These are phyloP conservation scores for Agelaius tricolor DNA, from an alignment of 2,113 vertebrate genomes.

Conservation along the genomic window DNA sequence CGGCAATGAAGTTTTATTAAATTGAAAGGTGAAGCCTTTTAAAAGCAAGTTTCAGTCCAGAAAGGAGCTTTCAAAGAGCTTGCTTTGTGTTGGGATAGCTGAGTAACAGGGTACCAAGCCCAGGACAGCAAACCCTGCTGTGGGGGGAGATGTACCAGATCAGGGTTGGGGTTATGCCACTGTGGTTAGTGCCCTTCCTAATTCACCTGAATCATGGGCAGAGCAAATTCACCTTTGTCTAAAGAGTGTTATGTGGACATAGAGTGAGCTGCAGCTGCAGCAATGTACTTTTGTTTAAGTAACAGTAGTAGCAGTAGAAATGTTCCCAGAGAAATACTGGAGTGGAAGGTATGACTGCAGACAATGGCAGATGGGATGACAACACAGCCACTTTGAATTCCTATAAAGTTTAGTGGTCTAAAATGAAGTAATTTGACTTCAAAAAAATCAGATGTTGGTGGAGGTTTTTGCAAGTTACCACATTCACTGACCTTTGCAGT, in stretches of 20 bases:
- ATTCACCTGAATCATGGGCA: not conserved
- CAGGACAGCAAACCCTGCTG: not conserved
- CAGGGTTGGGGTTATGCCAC: not conserved
- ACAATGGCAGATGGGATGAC: not conserved
- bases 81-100: not conserved
- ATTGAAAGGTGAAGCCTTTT: not conserved
- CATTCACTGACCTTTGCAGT: slow-evolving; percentile 35
- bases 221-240: not conserved
- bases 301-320: not conserved
- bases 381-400: not conserved
- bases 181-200: not conserved
- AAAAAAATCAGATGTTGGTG: not conserved
- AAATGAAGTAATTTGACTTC: not conserved
- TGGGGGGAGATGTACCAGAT: not conserved
- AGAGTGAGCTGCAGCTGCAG: not conserved
- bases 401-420: not conserved
- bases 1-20: not conserved
- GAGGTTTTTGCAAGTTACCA: slow-evolving; percentile 17
- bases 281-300: not conserved
- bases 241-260: not conserved
- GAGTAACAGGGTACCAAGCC: not conserved
- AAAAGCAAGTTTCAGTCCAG: not conserved
- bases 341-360: not conserved
- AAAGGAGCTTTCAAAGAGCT: not conserved
- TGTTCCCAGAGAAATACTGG: not conserved